A percentile compares a stretch with the other conserved stretches of the same genome.
Evolutionary conservation across 2,797 vertebrate species (phyloP).

Genomic region (Aerospiza tachiro): DNA sequence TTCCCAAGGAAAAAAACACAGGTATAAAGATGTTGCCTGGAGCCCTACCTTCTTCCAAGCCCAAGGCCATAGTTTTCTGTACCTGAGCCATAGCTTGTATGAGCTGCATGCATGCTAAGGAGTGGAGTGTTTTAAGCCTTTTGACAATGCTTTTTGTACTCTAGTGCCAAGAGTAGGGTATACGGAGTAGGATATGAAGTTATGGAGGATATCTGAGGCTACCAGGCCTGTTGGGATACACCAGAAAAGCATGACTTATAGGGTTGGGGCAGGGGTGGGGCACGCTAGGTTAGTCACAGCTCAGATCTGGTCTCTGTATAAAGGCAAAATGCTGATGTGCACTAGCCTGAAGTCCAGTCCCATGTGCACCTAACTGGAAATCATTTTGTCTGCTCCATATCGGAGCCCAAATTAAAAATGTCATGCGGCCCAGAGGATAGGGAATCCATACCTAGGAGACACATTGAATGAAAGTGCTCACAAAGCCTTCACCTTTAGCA

Average conservation of each 20-base stretch:
- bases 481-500: background rate
- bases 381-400: background rate
- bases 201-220: background rate
- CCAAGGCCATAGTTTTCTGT: background rate
- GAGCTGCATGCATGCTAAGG: background rate
- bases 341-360: background rate
- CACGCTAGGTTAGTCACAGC: background rate
- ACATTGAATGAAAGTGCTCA: background rate
- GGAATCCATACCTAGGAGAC: background rate
- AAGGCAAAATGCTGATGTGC: background rate
- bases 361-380: background rate
- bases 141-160: background rate
- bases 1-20: background rate
- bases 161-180: background rate
- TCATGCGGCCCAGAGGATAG: background rate
- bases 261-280: rapidly evolving
- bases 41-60: background rate
- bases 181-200: background rate
- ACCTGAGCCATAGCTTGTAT: background rate
- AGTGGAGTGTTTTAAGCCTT: background rate
- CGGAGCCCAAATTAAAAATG: background rate
- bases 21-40: background rate
- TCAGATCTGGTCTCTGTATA: background rate
- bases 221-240: background rate
- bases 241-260: background rate